Base-by-base conservation (phyloP, 2,888 invertebrate species). In the Venusia cambrica region DNA sequence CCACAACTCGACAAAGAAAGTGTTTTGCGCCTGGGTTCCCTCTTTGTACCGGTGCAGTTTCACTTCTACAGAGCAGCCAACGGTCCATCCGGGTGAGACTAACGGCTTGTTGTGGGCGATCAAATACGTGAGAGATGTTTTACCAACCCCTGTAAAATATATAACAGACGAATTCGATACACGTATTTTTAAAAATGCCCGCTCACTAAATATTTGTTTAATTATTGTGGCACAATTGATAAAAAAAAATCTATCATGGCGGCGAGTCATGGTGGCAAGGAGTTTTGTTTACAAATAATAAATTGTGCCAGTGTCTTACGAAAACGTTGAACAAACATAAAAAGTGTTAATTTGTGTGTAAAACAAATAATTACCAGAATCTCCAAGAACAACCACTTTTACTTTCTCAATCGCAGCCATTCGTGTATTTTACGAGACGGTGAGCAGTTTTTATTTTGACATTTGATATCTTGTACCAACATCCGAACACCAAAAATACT, bases 21-120 rank as follows among this genome's bases (percentile, higher is more conserved):
- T 93, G 57, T 93, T 93, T 70, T 98, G 97, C 39, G 93, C 92
- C 8, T 95, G 94, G 0, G 97, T 97, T 1, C 97, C 97, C 78
- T 97, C 97, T 71, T 95, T 96, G 71, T 93, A 98, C 69, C 97
- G 95, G 67, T 98, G 98, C 26, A 98, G 84, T 87, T 97, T 97
- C 0, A 98, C 97, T 87, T 99, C 98, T 1, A 98, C 94, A 1
- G 96, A 94, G 72, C 97, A 97, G 1, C 99, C 99, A 18, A 99
- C 94, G 0, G 99, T 99, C 96, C 97, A 98, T 32, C 96, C 93
- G 1, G 97, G 97, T 40, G 94, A 94, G 31, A 90, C 88, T 2
- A 97, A 89, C 0, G 96, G 92, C 69, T 96, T 94, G 65, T 93
- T 94, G 59, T 97, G 93, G 31, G 97, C 94, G 52, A 98, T 94